Evolutionary conservation across 2,888 invertebrate genomes (phyloP), one percentile per base, ranked within the genome.

Genomic region (Tipula unca): DNA sequence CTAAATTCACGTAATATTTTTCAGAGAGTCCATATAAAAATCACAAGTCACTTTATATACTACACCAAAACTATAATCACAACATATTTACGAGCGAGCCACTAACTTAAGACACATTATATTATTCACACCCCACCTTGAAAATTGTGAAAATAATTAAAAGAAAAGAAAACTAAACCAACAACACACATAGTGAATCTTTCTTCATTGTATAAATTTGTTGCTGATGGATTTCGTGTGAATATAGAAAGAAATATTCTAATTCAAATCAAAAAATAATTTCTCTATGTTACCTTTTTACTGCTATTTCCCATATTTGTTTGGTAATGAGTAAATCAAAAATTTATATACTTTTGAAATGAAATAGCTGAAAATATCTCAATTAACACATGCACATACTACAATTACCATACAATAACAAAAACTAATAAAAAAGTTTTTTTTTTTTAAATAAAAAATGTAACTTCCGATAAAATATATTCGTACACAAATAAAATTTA

Each of bases 221-320:
- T 10, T 69, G 69, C 25, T 69, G 69, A 69, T 69, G 10, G 10
- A 10, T 69, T 25, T 69, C 25, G 25, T 69, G 69, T 69, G 25
- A 69, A 69, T n/a, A 48, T 69, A 69, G 69, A 69, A 25, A 54
- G 48, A 54, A 69, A 20, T 69, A 69, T 69, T 69, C 69, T 69
- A 10, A 69, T 69, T 69, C 3, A 69, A 25, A 69, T 69, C 69
- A 69, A 25, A 69, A 69, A 69, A 69, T 10, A 69, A 25, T 69
- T 69, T 69, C 69, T 69, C 69, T 69, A 69, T 10, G 20, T 25
- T 69, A 69, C 69, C 69, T 69, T 69, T 69, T 69, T 69, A 69
- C 69, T 69, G 69, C 69, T 69, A 69, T 69, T 69, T 69, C 69
- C 69, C 69, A 69, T 69, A 69, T 25, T 69, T 69, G 69, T 69